Evolutionary conservation across 2,888 invertebrate species (phyloP), one percentile per base, ranked within the genome.

Genomic region (Xestia sexstrigata): DNA sequence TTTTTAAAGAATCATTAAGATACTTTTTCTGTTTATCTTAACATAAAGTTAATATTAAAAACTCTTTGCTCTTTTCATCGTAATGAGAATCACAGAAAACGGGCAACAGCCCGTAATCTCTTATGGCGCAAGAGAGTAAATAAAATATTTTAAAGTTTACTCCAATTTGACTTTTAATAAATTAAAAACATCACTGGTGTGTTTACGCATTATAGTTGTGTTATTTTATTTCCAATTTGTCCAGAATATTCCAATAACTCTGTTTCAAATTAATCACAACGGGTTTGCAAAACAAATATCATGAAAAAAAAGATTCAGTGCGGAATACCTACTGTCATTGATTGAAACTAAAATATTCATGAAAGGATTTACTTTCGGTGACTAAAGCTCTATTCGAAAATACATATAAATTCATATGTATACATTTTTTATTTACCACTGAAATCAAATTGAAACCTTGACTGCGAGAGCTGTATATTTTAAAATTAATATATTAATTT

Each of bases 291-390:
- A 85, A 73, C 23, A 74, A 81, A 78, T 75, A 69, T 30, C 42
- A 69, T 66, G 49, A 35, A 70, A 13, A 6, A 13, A 81, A 79
- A 52, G 68, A 63, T 55, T 70, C 45, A 47, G 30, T 23, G 42
- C 23, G 2, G 52, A 67, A 70, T 66, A 62, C 3, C 58, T 47
- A 74, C 69, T 39, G n/a, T 8, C 63, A 81, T 74, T 75, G 81
- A 83, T 85, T 83, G 70, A 83, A 81, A 86, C 81, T 86, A 68
- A 81, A 81, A 78, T 82, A 84, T 84, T 79, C 84, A 82, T 79
- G 60, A 52, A 49, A 76, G 66, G 74, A 79, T 76, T 86, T 76
- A 78, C 35, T 77, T 79, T 77, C 11, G 39, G 35, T 26, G 58
- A 66, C 55, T 62, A 72, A 72, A 78, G 39, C 69, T 58, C 1